These are phyloP conservation scores for Elephas maximus DNA, from an alignment of 2,113 vertebrate genomes.

Conservation along the genomic window DNA sequence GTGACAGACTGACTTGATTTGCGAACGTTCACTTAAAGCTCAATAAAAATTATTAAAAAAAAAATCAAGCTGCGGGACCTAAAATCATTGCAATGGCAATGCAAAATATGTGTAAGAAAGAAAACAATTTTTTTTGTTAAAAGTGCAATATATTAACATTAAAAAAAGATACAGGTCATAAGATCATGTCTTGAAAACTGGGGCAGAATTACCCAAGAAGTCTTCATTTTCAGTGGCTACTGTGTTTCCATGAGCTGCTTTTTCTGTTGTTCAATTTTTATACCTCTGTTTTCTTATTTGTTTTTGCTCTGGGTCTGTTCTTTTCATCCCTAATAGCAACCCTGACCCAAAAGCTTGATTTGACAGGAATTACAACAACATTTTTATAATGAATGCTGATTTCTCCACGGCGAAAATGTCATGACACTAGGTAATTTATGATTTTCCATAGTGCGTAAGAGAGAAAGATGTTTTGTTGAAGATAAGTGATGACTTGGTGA, in stretches of 20 bases:
- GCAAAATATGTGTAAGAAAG: too few relatives aligned
- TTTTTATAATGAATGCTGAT: conserved; percentile 17
- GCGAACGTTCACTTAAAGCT: too few relatives aligned
- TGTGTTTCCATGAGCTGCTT: not conserved
- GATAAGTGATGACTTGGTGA: not conserved
- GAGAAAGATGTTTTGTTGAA: conserved; percentile 1
- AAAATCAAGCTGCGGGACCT: too few relatives aligned
- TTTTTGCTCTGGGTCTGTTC: conserved; percentile 27
- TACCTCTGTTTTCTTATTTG: conserved; percentile 17
- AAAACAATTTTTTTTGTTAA: too few relatives aligned
- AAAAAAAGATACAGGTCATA: not conserved
- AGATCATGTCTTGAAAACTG: not conserved
- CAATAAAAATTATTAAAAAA: too few relatives aligned
- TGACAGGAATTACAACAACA: conserved; percentile 51
- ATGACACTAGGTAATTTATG: not conserved
- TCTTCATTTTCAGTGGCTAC: not conserved
- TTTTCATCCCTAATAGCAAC: conserved; percentile 22
- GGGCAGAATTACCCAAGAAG: not conserved
- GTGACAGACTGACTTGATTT: too few relatives aligned
- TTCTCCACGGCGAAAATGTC: conserved; percentile 10
- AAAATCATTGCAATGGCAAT: too few relatives aligned
- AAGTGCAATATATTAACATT: too few relatives aligned
- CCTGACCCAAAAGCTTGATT: conserved; percentile 47
- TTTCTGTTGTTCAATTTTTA: not conserved
- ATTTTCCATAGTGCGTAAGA: not conserved